phyloP scores from a whole-genome alignment of 2,888 invertebrate species.

The Beris chalybata region DNA sequence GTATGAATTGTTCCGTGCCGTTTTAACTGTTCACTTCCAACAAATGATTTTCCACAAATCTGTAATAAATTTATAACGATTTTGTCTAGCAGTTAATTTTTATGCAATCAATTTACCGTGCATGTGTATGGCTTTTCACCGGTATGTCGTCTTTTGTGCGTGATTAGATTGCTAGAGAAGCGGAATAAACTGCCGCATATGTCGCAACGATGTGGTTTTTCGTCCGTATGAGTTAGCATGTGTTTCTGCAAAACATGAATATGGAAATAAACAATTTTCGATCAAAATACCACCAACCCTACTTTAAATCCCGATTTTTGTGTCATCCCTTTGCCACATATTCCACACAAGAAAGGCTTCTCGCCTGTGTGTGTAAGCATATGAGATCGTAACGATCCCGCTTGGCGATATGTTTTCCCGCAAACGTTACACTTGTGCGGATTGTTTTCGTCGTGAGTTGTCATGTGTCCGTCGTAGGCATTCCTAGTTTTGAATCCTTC shows the following conservation, averaged over 20 bases:
- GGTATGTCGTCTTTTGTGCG: slow-evolving; percentile 50
- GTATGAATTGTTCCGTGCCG: slow-evolving; percentile 51
- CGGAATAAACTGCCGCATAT: slow-evolving; percentile 50
- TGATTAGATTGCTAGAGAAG: slow-evolving; percentile 53
- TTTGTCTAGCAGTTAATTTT: neutral
- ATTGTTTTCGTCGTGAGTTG: slow-evolving; percentile 51
- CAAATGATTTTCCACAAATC: slow-evolving; percentile 51
- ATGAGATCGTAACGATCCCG: slow-evolving; percentile 51
- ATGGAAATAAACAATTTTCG: neutral
- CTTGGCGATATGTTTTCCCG: slow-evolving; percentile 51
- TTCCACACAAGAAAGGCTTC: slow-evolving; percentile 51
- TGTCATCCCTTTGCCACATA: slow-evolving; percentile 55
- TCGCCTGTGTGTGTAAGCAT: slow-evolving; percentile 51
- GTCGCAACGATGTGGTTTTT: slow-evolving; percentile 52
- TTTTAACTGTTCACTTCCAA: slow-evolving; percentile 52
- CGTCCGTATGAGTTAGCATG: slow-evolving; percentile 54
- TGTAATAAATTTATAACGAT: slow-evolving; percentile 20
- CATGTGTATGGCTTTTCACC: slow-evolving; percentile 52
- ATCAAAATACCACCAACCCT: too few species aligned
- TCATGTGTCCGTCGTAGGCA: slow-evolving; percentile 53
- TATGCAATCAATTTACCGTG: slow-evolving; percentile 36
- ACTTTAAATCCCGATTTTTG: slow-evolving; percentile 55
- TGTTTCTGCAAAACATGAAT: slow-evolving; percentile 45
- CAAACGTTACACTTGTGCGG: slow-evolving; percentile 52
- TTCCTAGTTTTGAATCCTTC: slow-evolving; percentile 55